Evolutionary conservation across 2,113 vertebrate species (phyloP).

Genomic region (Austrofundulus limnaeus): DNA sequence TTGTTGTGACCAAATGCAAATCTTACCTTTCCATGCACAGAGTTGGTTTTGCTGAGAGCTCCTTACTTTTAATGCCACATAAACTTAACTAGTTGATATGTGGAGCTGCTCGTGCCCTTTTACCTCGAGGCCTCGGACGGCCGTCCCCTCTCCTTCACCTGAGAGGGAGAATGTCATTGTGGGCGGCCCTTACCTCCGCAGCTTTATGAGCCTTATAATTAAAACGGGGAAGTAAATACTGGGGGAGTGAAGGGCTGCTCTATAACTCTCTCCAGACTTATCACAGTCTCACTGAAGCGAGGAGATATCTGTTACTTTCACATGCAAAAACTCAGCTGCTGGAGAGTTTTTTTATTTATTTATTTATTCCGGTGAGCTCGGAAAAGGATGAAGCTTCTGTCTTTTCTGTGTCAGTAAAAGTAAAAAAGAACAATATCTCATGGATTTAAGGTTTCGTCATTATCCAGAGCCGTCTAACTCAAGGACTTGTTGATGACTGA

Average conservation of each 20-base stretch:
- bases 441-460: background rate
- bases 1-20: background rate
- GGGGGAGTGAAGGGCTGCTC: conserved; percentile 69
- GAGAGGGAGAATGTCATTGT: conserved; percentile 76
- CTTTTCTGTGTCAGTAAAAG: conserved; percentile 16
- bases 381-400: conserved; percentile 1
- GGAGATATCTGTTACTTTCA: conserved; percentile 73
- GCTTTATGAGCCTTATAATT: conserved; percentile 86
- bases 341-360: conserved; percentile 34
- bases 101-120: conserved; percentile 15
- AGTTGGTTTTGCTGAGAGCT: conserved; percentile 6
- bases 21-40: background rate
- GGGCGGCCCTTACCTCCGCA: conserved; percentile 46
- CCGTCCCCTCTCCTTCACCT: conserved; percentile 77
- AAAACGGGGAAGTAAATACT: conserved; percentile 81
- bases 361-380: background rate
- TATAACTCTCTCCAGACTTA: conserved; percentile 78
- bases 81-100: conserved; percentile 4
- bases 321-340: conserved; percentile 54
- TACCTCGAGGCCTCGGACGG: conserved; percentile 49
- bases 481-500: conserved; percentile 26
- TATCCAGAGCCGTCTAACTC: conserved; percentile 6
- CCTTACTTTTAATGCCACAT: conserved; percentile 10
- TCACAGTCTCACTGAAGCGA: conserved; percentile 70
- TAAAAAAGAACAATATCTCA: background rate